These are phyloP conservation scores for Triplophysa bombifrons DNA, from an alignment of 2,797 vertebrate genomes.

Conservation along the genomic window DNA sequence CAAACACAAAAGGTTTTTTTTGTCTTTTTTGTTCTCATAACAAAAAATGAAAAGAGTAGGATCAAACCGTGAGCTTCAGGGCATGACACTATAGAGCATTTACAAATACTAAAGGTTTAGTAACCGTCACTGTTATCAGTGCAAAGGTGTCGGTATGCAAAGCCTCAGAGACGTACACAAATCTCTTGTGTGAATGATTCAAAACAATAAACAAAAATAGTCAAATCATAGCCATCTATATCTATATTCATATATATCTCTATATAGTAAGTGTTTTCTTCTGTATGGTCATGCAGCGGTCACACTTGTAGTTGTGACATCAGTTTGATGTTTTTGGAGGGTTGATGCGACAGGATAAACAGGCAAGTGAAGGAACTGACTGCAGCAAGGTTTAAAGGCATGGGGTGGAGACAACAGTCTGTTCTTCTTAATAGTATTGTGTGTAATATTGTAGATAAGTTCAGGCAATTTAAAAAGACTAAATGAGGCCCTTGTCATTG, in stretches of 20 bases:
- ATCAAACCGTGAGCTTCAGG: conserved; percentile 78
- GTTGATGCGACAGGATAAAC: conserved; percentile 77
- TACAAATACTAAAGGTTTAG: conserved; percentile 87
- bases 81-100: conserved; percentile 87
- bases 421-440: conserved; percentile 15
- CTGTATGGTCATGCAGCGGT: conserved; percentile 96
- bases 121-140: conserved; percentile 71
- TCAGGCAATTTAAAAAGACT: neutral
- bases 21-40: conserved; percentile 69
- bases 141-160: conserved; percentile 73
- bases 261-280: conserved; percentile 83
- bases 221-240: conserved; percentile 84
- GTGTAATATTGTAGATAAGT: neutral
- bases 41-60: conserved; percentile 72
- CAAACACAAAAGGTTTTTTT: conserved; percentile 81
- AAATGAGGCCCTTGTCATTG: neutral
- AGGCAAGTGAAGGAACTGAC: conserved; percentile 74
- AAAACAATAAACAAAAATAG: conserved; percentile 79
- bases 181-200: conserved; percentile 78
- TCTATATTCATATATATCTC: conserved; percentile 84
- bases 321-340: conserved; percentile 85
- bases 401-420: conserved; percentile 48
- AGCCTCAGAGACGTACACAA: conserved; percentile 78
- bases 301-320: conserved; percentile 87
- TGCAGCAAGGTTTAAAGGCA: conserved; percentile 45